Evolutionary conservation across 2,797 vertebrate species (phyloP).

Genomic region (Dendrocincla fuliginosa): DNA sequence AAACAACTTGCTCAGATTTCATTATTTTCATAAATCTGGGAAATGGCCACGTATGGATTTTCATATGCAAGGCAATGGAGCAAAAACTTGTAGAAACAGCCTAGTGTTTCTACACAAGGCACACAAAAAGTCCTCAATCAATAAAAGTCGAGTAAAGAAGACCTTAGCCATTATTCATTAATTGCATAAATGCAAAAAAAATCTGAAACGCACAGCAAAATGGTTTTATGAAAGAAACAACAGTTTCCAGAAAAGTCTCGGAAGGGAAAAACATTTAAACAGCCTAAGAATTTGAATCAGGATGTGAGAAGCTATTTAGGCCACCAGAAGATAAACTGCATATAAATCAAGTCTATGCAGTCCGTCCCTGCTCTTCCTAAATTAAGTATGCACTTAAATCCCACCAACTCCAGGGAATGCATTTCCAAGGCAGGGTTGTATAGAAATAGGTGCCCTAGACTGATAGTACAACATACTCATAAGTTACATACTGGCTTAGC

Average conservation of each 20-base stretch:
- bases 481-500: constrained; percentile 56
- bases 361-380: constrained; percentile 11
- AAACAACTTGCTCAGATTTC: neutral
- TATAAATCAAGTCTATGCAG: constrained; percentile 3
- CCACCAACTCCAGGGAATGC: neutral
- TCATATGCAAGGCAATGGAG: neutral
- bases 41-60: neutral
- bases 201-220: neutral
- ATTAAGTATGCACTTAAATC: constrained; percentile 37
- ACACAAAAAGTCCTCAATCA: neutral
- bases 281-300: constrained; percentile 20
- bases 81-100: neutral
- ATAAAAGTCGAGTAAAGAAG: neutral
- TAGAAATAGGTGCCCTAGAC: constrained; percentile 40
- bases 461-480: constrained; percentile 41
- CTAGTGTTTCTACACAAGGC: neutral
- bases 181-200: neutral
- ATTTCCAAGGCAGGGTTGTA: constrained; percentile 14
- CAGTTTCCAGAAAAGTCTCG: neutral
- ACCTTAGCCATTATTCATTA: neutral
- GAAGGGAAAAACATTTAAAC: neutral
- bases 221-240: neutral
- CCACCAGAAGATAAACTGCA: constrained; percentile 39
- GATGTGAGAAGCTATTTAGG: constrained; percentile 36
- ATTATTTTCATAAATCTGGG: neutral